phyloP scores from a whole-genome alignment of 2,797 vertebrate species.

The Xenopus petersii region DNA sequence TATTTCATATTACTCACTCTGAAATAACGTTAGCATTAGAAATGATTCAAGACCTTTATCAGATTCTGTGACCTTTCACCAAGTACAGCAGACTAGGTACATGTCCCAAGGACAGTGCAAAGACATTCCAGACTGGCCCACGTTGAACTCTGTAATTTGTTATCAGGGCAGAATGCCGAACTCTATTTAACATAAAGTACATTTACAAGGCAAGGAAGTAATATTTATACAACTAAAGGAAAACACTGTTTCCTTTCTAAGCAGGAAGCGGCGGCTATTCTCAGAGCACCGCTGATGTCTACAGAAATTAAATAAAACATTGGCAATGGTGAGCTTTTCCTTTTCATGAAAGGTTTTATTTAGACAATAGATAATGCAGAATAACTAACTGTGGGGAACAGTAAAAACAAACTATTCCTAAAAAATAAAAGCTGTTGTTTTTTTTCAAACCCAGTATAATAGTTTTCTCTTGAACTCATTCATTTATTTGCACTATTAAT shows the following conservation, averaged over 20 bases:
- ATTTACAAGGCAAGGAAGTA: slow-evolving; percentile 60
- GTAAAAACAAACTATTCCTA: background rate
- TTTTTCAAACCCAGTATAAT: too few species aligned
- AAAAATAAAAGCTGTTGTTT: too few species aligned
- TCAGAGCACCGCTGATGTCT: slow-evolving; percentile 56
- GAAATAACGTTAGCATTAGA: too few species aligned
- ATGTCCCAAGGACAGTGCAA: slow-evolving; percentile 47
- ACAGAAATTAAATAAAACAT: slow-evolving; percentile 61
- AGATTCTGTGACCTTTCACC: background rate
- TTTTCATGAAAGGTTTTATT: slow-evolving; percentile 65
- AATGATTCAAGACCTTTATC: background rate
- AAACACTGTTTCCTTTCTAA: slow-evolving; percentile 66
- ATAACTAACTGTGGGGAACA: slow-evolving; percentile 12
- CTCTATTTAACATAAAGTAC: slow-evolving; percentile 59
- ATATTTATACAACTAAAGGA: slow-evolving; percentile 70
- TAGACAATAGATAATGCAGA: slow-evolving; percentile 59
- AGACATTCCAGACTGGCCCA: slow-evolving; percentile 32
- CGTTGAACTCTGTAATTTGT: background rate
- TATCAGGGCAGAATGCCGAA: slow-evolving; percentile 57
- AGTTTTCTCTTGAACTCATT: too few species aligned
- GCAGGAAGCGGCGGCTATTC: slow-evolving; percentile 71
- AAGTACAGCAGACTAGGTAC: background rate
- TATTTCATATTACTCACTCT: too few species aligned
- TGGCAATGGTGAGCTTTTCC: slow-evolving; percentile 47
- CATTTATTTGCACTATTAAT: too few species aligned